These are phyloP conservation scores for Xylocopa sonorina DNA, from an alignment of 1,140 invertebrate genomes.

Conservation along the genomic window DNA sequence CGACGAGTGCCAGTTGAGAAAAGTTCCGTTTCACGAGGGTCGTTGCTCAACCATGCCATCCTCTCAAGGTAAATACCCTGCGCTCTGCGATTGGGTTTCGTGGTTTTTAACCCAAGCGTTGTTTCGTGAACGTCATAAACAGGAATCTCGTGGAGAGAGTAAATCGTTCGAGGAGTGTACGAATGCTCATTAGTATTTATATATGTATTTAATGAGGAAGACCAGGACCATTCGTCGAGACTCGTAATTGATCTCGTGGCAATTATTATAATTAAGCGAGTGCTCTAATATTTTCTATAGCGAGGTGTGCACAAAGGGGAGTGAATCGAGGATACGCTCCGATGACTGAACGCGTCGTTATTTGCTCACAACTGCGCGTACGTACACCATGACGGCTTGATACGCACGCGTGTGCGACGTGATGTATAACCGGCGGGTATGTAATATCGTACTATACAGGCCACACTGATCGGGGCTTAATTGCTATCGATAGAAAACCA, in stretches of 20 bases:
- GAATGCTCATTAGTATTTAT: too few species aligned
- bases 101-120: too few species aligned
- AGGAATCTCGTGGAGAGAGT: too few species aligned
- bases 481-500: slow-evolving; percentile 16
- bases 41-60: slow-evolving; percentile 43
- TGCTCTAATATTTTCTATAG: too few species aligned
- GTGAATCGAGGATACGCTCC: slow-evolving; percentile 23
- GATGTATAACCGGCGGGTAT: not conserved
- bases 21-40: slow-evolving; percentile 18
- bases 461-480: slow-evolving; percentile 10
- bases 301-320: not conserved
- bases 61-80: slow-evolving; percentile 37
- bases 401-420: not conserved
- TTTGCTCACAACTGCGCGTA: not conserved
- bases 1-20: not conserved
- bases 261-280: too few species aligned
- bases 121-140: too few species aligned
- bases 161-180: too few species aligned
- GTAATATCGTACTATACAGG: not conserved
- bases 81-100: too few species aligned
- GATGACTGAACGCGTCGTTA: not conserved
- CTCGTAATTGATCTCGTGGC: too few species aligned
- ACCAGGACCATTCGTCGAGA: too few species aligned
- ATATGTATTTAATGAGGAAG: too few species aligned
- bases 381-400: not conserved